Evolutionary conservation across 2,888 invertebrate species (phyloP).

Genomic region (Andrena dorsata): DNA sequence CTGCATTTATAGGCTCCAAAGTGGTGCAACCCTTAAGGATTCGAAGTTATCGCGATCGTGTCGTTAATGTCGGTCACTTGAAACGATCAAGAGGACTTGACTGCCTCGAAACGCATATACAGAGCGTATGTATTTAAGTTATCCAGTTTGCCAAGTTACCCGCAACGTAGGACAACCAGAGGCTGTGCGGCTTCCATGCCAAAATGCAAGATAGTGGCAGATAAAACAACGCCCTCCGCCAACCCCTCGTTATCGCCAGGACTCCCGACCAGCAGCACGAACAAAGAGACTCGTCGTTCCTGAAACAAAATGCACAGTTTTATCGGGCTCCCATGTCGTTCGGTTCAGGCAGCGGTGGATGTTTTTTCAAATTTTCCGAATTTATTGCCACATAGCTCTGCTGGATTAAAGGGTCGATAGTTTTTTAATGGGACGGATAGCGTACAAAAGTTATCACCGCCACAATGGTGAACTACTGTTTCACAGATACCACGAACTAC

Average conservation of each 20-base stretch:
- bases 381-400: not conserved
- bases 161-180: conserved; percentile 85
- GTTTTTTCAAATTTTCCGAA: conserved; percentile 16
- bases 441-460: not conserved
- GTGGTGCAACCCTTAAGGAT: too few species aligned
- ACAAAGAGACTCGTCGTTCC: conserved; percentile 84
- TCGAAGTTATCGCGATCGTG: not conserved
- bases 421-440: not conserved
- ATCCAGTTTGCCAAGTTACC: conserved; percentile 76
- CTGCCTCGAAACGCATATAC: not conserved
- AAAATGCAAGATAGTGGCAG: conserved; percentile 82
- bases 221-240: conserved; percentile 85
- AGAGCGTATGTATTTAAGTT: conserved; percentile 21
- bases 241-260: conserved; percentile 83
- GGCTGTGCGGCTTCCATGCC: conserved; percentile 84
- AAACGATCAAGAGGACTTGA: not conserved
- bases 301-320: conserved; percentile 67
- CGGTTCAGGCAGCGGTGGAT: not conserved
- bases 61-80: not conserved
- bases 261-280: conserved; percentile 84
- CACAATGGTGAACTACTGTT: not conserved
- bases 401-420: not conserved
- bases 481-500: not conserved
- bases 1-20: too few species aligned
- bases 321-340: conserved; percentile 1